Evolutionary conservation across 1,140 invertebrate genomes (phyloP).

Genomic region (Drosophila punjabiensis): DNA sequence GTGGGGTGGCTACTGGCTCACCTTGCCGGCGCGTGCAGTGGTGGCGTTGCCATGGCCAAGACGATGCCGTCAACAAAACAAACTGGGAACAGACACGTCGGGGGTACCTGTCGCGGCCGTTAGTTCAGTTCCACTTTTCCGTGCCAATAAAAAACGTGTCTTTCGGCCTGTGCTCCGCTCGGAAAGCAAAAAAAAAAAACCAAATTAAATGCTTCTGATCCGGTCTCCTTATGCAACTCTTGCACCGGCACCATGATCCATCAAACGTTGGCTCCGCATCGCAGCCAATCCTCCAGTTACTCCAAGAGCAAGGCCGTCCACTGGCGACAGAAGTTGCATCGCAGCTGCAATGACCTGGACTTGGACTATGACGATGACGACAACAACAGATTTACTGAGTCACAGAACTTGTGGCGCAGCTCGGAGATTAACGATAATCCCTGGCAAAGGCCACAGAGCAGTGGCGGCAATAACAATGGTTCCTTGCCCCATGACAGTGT

Average conservation of each 20-base stretch:
- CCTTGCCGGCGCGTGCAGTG: constrained; percentile 37
- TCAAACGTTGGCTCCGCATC: constrained; percentile 70
- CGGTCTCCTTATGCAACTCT: constrained; percentile 51
- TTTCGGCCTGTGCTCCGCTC: constrained; percentile 36
- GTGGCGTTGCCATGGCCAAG: constrained; percentile 78
- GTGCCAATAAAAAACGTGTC: constrained; percentile 76
- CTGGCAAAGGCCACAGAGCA: constrained; percentile 57
- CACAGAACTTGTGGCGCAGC: constrained; percentile 38
- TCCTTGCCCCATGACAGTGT: constrained; percentile 45
- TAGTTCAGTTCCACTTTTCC: constrained; percentile 79
- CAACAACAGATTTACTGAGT: constrained; percentile 9
- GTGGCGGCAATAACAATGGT: constrained; percentile 43
- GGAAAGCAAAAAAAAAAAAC: constrained; percentile 3
- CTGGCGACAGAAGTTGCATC: constrained; percentile 66
- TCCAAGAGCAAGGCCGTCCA: constrained; percentile 55
- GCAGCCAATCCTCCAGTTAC: constrained; percentile 61
- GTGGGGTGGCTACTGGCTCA: constrained; percentile 45
- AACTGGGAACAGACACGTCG: constrained; percentile 44
- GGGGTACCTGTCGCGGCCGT: constrained; percentile 64
- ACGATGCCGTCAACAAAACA: constrained; percentile 73
- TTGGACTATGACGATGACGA: constrained; percentile 36
- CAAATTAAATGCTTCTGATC: constrained; percentile 53
- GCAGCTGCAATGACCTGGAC: constrained; percentile 71
- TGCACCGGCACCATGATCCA: constrained; percentile 60
- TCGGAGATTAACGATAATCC: constrained; percentile 43